A percentile compares a stretch with the other conserved stretches of the same genome.
These are phyloP conservation scores for Ormyrus thymus DNA, from an alignment of 2,888 invertebrate species.

Conservation along the genomic window DNA sequence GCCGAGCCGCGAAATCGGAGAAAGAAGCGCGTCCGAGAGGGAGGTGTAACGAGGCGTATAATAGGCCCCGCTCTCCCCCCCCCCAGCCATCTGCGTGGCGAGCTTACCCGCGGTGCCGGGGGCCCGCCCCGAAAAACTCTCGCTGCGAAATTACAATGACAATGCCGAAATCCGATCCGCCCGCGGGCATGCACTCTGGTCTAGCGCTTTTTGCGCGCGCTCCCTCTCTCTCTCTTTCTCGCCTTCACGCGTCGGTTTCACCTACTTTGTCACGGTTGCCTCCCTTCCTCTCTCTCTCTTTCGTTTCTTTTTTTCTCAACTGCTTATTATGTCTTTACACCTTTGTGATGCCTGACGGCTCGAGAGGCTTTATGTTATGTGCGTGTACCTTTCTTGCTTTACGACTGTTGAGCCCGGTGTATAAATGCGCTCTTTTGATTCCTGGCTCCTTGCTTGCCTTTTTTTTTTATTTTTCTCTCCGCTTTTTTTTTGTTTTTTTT, in stretches of 20 bases:
- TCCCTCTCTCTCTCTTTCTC: slow-evolving; percentile 48
- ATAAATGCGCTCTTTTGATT: slow-evolving; percentile 5
- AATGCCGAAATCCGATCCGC: slow-evolving; percentile 74
- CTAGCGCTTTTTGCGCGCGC: slow-evolving; percentile 47
- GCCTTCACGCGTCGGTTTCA: slow-evolving; percentile 33
- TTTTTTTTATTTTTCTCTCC: too few relatives aligned
- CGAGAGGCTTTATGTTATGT: slow-evolving; percentile 11
- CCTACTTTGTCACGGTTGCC: slow-evolving; percentile 51
- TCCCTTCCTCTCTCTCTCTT: slow-evolving; percentile 16
- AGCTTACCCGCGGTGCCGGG: slow-evolving; percentile 71
- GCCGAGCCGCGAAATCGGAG: slow-evolving; percentile 32
- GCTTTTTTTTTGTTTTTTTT: too few relatives aligned
- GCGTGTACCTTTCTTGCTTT: slow-evolving; percentile 1
- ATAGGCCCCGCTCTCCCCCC: slow-evolving; percentile 62
- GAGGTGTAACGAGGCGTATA: slow-evolving; percentile 73
- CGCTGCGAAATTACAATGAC: slow-evolving; percentile 72
- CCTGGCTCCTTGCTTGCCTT: too few relatives aligned
- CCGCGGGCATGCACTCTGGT: slow-evolving; percentile 69
- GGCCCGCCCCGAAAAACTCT: slow-evolving; percentile 73
- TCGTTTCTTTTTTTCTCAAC: slow-evolving; percentile 19
- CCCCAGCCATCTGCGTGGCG: slow-evolving; percentile 72
- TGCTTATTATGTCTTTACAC: slow-evolving; percentile 52
- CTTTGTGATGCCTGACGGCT: slow-evolving; percentile 34
- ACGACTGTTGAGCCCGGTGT: background rate
- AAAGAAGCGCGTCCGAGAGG: slow-evolving; percentile 8